These are phyloP conservation scores for Limnodromus scolopaceus DNA, from an alignment of 2,797 vertebrate genomes.

Conservation along the genomic window DNA sequence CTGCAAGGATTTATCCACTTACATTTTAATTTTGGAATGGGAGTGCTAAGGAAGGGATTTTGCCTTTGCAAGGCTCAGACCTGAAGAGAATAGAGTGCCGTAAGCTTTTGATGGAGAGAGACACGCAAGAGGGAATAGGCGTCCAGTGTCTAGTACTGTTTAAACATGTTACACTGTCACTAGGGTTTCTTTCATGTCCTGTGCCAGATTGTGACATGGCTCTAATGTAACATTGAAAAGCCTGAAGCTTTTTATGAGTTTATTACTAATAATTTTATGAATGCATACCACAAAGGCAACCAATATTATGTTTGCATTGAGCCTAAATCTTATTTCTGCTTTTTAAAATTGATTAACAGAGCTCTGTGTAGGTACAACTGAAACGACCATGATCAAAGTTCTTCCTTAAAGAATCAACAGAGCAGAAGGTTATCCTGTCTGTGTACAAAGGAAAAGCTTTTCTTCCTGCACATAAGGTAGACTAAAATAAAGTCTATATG, in stretches of 20 bases:
- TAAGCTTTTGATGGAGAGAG: neutral
- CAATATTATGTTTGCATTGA: neutral
- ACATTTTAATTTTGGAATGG: neutral
- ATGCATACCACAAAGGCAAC: neutral
- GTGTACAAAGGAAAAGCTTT: neutral
- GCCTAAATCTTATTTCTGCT: neutral
- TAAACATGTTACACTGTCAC: neutral
- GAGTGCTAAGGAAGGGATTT: neutral
- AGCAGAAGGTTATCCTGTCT: neutral
- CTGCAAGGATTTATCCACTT: neutral
- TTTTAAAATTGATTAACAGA: neutral
- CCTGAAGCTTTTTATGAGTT: neutral
- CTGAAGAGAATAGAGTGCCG: too few species aligned
- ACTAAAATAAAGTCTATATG: neutral
- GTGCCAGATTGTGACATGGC: neutral
- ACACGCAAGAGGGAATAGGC: neutral
- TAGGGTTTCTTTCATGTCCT: neutral
- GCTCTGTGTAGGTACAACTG: neutral
- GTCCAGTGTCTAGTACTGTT: neutral
- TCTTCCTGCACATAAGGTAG: neutral
- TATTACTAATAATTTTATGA: neutral
- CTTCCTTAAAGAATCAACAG: neutral
- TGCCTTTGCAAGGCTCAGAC: too few species aligned
- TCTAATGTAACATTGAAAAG: neutral
- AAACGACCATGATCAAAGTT: neutral